Evolutionary conservation across 2,797 vertebrate species (phyloP), one percentile per base, ranked within the genome.

Genomic region (Lophius americanus): DNA sequence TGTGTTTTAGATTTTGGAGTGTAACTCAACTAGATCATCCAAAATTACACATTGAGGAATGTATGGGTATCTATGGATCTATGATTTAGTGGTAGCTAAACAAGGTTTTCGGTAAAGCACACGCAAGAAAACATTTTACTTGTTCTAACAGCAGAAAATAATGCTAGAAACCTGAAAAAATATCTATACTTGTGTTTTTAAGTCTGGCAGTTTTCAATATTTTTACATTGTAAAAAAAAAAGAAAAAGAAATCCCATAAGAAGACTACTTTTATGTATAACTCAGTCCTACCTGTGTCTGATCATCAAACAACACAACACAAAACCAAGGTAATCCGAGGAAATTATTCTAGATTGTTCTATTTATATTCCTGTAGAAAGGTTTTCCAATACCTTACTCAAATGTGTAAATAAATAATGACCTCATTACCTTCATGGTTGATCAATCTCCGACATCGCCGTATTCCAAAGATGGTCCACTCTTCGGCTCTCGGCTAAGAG

Each of bases 31-130:
- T 73, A 75, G 70, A 69, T 11, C 35, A 55, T 51, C 60, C 61
- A 68, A 67, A 81, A 74, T 52, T 68, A 47, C 58, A 48, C 37
- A 36, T 48, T 6, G 4, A 63, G 56, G 75, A 71, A 68, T 64
- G 50, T 73, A 10, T 60, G 23, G 23, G 23, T 23, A 60, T 54
- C 4, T 44, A 3, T 44, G 54, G 79, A 44, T 78, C 4, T 62
- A 70, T 0, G 75, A 79, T 51, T 76, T 54, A 35, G 69, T n/a
- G 33, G 48, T 51, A 12, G 38, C 60, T 35, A 50, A 56, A 66
- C 8, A 67, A 48, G 3, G 46, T 55, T 59, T 56, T 59, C 41
- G 66, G n/a, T 41, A 41, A 54, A 9, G 14, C 5, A 3, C 39
- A 53, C 41, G 11, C 7, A 13, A 8, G 32, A 51, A 53, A n/a